phyloP scores from a whole-genome alignment of 2,888 invertebrate species.

The Acleris literana region DNA sequence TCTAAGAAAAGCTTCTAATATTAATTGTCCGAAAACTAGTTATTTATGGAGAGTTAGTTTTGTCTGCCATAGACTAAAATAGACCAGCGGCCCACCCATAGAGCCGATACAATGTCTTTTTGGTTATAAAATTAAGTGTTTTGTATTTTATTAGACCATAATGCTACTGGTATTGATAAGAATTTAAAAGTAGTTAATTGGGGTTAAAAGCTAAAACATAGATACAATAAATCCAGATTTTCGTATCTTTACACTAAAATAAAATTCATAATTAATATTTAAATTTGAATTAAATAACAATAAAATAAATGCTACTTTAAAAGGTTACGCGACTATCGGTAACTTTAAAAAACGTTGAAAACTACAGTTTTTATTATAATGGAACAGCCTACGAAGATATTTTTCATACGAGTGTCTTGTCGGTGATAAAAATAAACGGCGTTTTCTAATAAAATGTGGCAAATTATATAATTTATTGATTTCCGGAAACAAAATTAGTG shows the following conservation, averaged over 20 bases:
- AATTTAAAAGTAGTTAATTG: constrained; percentile 51
- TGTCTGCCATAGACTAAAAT: constrained; percentile 66
- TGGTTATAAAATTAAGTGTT: constrained; percentile 65
- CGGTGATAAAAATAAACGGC: neutral
- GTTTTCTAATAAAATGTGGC: constrained; percentile 4
- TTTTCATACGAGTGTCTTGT: no score
- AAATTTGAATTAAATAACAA: neutral
- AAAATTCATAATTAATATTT: neutral
- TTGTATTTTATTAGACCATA: constrained; percentile 57
- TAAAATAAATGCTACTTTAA: no score
- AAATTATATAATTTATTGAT: constrained; percentile 13
- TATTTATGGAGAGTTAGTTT: constrained; percentile 74
- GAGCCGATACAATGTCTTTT: constrained; percentile 57
- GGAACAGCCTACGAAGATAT: no score
- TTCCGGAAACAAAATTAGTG: constrained; percentile 21
- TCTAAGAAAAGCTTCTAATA: constrained; percentile 66
- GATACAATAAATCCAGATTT: constrained; percentile 11
- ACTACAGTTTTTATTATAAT: no score
- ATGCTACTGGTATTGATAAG: constrained; percentile 60
- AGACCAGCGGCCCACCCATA: constrained; percentile 75
- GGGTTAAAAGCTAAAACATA: constrained; percentile 38
- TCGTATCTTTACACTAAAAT: neutral
- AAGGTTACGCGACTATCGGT: no score
- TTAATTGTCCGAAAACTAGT: constrained; percentile 79
- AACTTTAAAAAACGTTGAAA: no score